Evolutionary conservation across 2,888 invertebrate species (phyloP).

Genomic region (Mycalesis mineus): DNA sequence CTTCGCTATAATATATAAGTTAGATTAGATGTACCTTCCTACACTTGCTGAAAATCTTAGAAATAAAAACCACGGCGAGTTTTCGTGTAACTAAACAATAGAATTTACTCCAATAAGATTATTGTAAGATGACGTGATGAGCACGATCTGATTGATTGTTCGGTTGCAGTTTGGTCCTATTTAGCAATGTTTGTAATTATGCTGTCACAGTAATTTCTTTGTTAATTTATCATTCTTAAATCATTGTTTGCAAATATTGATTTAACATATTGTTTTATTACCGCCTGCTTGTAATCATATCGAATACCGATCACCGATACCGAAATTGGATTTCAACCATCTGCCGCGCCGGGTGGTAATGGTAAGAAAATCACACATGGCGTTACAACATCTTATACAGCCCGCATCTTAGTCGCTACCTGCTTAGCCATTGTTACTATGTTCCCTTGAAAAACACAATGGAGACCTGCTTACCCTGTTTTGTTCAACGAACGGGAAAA

Average conservation of each 20-base stretch:
- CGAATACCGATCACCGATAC: constrained; percentile 33
- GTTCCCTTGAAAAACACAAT: constrained; percentile 48
- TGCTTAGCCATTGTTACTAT: constrained; percentile 58
- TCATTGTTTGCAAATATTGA: background rate
- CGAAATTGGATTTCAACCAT: constrained; percentile 40
- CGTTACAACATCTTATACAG: constrained; percentile 41
- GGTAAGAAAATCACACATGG: constrained; percentile 49
- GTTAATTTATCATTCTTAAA: background rate
- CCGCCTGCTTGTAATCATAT: constrained; percentile 27
- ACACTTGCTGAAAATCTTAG: too few species aligned
- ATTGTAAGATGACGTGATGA: background rate
- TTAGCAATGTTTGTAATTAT: background rate
- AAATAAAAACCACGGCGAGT: too few species aligned
- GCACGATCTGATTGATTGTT: background rate
- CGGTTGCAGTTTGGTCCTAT: background rate
- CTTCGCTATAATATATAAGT: too few species aligned
- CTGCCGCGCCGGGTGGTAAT: constrained; percentile 54
- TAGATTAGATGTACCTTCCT: too few species aligned
- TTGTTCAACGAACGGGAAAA: constrained; percentile 60
- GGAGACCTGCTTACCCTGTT: constrained; percentile 58
- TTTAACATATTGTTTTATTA: constrained; percentile 3
- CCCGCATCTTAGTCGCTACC: constrained; percentile 72
- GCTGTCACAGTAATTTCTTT: background rate
- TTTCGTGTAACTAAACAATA: too few species aligned
- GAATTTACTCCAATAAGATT: background rate